These are phyloP conservation scores for Gallinago stenura DNA, from an alignment of 2,797 vertebrate species.

Conservation along the genomic window DNA sequence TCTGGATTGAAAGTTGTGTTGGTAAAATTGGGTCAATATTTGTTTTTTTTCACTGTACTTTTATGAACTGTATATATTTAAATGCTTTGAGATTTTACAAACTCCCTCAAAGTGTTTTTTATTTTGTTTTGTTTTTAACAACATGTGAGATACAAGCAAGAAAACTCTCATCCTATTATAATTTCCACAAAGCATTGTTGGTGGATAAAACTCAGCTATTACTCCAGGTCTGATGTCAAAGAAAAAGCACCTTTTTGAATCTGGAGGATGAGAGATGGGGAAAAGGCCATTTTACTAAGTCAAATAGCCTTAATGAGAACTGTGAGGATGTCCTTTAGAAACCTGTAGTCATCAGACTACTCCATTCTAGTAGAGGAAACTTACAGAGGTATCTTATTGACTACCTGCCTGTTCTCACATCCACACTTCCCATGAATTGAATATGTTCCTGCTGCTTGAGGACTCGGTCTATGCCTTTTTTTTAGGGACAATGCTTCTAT, in stretches of 20 bases:
- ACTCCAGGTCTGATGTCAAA: not conserved
- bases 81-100: not conserved
- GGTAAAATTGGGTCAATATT: not conserved
- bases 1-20: not conserved
- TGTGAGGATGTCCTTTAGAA: not conserved
- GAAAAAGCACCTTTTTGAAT: not conserved
- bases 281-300: not conserved
- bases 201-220: not conserved
- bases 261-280: not conserved
- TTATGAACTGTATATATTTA: not conserved
- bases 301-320: not conserved
- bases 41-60: not conserved
- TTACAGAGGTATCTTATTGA: rapidly evolving
- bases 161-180: not conserved
- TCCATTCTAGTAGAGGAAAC: not conserved
- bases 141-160: not conserved
- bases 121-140: not conserved
- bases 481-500: not conserved
- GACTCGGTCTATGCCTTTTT: not conserved
- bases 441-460: not conserved
- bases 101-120: not conserved
- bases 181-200: not conserved
- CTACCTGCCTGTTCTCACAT: not conserved
- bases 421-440: rapidly evolving
- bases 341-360: rapidly evolving